Base-by-base conservation (phyloP, 2,888 invertebrate genomes). In the Callyntrura sp. region DNA sequence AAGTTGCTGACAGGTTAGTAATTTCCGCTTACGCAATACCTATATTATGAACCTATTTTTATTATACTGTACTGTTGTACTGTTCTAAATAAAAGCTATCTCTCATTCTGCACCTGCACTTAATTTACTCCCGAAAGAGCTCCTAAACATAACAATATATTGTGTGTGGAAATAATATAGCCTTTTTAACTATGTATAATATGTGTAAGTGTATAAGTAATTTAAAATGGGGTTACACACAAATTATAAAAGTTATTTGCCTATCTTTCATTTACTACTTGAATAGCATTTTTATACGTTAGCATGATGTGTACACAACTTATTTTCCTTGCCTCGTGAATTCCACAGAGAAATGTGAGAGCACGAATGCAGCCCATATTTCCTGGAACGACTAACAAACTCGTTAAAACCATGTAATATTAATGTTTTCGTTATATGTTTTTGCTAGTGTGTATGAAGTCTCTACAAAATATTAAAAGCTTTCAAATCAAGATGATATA, bases 381-480 rank as follows among this genome's bases (percentile, higher is more conserved):
- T 5, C 35, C 35, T 6, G 35, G 35, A 2, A 35, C 12, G 65
- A 65, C 65, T 65, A 62, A 23, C 23, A 55, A 78, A 78, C 51
- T 51, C 28, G 55, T 51, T 55, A 55, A 78, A 73, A 45, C n/a
- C 2, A 65, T 35, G 57, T n/a, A 14, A n/a, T 57, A 5, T 57
- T n/a, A 62, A 23, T 23, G 23, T 62, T 4, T 14, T 62, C 6
- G 5, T 20, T 20, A 17, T 62, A 62, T n/a, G 6, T 62, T 57
- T 57, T 5, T 62, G 17, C 8, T n/a, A 57, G 57, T n/a, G n/a
- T n/a, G 17, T 57, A 20, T 4, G 12, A 62, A n/a, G 1, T 55
- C 23, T 51, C 28, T 51, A 55, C 8, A 79, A 57, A 78, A 51
- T 17, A 35, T 73, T 73, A 60, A 79, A 79, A 60, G 55, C 23